These are phyloP conservation scores for Cerceris ruficornis DNA, from an alignment of 2,888 invertebrate genomes.

Conservation along the genomic window DNA sequence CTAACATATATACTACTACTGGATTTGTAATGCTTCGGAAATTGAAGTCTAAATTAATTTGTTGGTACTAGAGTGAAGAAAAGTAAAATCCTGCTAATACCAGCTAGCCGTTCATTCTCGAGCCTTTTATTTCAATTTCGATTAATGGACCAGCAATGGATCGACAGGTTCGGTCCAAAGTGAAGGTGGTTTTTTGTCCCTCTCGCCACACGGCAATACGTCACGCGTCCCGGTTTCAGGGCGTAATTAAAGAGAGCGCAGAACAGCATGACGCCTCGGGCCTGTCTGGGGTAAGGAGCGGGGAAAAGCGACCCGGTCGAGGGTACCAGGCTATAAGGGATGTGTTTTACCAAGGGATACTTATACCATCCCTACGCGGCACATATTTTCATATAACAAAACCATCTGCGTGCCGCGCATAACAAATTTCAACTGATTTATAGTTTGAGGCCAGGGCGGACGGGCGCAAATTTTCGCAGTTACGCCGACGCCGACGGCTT, in stretches of 20 bases:
- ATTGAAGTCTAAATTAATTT: too few species aligned
- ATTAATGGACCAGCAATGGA: slow-evolving; percentile 47
- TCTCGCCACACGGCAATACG: slow-evolving; percentile 72
- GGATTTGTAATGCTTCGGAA: too few species aligned
- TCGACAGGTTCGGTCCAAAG: slow-evolving; percentile 47
- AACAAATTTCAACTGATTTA: slow-evolving; percentile 82
- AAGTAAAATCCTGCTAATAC: too few species aligned
- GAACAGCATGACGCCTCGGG: slow-evolving; percentile 80
- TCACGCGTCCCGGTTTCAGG: slow-evolving; percentile 75
- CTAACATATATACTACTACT: too few species aligned
- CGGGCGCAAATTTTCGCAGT: slow-evolving; percentile 69
- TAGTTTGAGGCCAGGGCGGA: slow-evolving; percentile 71
- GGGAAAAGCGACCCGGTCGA: slow-evolving; percentile 67
- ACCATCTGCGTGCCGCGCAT: slow-evolving; percentile 82
- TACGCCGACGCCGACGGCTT: slow-evolving; percentile 37
- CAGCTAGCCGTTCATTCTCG: slow-evolving; percentile 2
- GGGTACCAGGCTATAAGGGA: slow-evolving; percentile 76
- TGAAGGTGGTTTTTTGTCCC: slow-evolving; percentile 62
- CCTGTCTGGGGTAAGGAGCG: slow-evolving; percentile 68
- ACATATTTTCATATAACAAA: slow-evolving; percentile 83
- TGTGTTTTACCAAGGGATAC: slow-evolving; percentile 81
- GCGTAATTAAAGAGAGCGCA: slow-evolving; percentile 81
- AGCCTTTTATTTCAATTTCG: slow-evolving; percentile 26
- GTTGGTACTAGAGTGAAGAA: too few species aligned
- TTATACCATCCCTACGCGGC: slow-evolving; percentile 80